These are phyloP conservation scores for Mycogona germanica DNA, from an alignment of 2,888 invertebrate species.

Conservation along the genomic window DNA sequence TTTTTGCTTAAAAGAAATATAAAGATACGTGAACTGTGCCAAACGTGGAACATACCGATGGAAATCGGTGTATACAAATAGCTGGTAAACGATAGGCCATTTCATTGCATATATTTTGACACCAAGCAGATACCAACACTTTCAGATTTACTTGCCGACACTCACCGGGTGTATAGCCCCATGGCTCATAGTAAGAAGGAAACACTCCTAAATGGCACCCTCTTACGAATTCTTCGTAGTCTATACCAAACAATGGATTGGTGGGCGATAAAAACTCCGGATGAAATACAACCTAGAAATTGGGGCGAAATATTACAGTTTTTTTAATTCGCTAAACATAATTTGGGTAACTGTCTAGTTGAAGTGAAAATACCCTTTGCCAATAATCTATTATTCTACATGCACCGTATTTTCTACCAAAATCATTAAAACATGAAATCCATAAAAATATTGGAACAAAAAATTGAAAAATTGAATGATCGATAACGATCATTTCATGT, in stretches of 20 bases:
- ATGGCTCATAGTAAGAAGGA: constrained; percentile 98
- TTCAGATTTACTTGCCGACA: constrained; percentile 20
- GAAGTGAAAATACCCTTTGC: no score
- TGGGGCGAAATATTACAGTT: not conserved
- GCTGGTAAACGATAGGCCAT: no score
- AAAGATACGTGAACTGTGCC: no score
- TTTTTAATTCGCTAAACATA: not conserved
- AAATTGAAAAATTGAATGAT: no score
- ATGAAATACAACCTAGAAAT: constrained; percentile 81
- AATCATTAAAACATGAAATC: no score
- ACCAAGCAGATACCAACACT: not conserved
- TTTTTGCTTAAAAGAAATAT: no score
- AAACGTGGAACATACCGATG: no score
- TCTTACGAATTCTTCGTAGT: constrained; percentile 98
- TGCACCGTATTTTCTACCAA: no score
- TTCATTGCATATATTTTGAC: not conserved
- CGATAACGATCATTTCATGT: no score
- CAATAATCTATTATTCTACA: no score
- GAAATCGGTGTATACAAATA: no score
- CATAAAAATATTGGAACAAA: not conserved
- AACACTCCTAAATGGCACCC: constrained; percentile 99
- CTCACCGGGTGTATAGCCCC: constrained; percentile 89
- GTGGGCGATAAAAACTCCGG: constrained; percentile 97
- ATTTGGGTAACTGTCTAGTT: no score
- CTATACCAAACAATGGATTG: constrained; percentile 92